phyloP scores from a whole-genome alignment of 2,113 vertebrate species.

The Oenanthe oenanthe region DNA sequence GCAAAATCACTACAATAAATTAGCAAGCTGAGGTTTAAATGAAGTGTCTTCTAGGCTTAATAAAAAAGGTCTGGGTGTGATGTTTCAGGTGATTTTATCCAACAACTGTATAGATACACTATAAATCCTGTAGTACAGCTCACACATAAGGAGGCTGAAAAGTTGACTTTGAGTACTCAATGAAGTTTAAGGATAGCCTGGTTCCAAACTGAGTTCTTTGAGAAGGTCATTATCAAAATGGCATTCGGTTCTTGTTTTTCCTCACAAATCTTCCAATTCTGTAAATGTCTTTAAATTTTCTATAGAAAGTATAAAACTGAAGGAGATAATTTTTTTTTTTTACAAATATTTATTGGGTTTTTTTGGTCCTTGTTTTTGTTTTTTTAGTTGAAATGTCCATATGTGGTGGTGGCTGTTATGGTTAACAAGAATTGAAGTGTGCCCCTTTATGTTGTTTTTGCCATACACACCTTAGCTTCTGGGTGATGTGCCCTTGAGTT shows the following conservation, averaged over 20 bases:
- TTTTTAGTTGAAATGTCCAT: not conserved
- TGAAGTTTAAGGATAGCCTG: not conserved
- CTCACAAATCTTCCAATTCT: not conserved
- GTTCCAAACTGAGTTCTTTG: not conserved
- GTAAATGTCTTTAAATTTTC: not conserved
- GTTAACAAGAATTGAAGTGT: not conserved
- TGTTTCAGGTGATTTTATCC: not conserved
- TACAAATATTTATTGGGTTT: not conserved
- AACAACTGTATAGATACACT: not conserved
- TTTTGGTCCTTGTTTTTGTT: not conserved
- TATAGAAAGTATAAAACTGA: not conserved
- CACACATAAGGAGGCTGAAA: not conserved
- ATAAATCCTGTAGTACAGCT: not conserved
- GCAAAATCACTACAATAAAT: not conserved
- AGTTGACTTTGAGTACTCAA: not conserved
- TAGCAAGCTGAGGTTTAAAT: not conserved
- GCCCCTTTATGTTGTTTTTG: not conserved
- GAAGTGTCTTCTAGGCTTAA: not conserved
- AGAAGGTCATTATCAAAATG: not conserved
- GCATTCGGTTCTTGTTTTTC: not conserved
- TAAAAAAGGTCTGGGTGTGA: not conserved
- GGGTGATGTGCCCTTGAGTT: not conserved
- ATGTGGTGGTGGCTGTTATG: not conserved
- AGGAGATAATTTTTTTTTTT: not conserved
- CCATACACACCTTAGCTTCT: not conserved